Percentiles rank a stretch among this genome's conserved stretches.
Evolutionary conservation across 1,140 invertebrate species (phyloP).

Genomic region (Cryptotermes secundus): DNA sequence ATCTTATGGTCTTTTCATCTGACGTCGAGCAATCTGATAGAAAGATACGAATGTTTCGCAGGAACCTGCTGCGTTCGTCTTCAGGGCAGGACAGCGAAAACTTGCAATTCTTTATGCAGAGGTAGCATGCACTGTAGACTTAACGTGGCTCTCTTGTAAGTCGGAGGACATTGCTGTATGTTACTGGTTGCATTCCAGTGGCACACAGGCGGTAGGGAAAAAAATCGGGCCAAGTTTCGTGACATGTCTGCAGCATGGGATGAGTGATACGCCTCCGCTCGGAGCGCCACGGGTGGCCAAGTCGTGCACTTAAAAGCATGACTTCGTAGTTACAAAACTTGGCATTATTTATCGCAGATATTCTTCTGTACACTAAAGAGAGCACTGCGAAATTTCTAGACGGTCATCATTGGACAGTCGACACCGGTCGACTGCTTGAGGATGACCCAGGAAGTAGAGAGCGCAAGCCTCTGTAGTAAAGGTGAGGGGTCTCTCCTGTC

Average conservation of each 20-base stretch:
- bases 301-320: background rate
- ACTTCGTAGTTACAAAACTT: background rate
- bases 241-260: background rate
- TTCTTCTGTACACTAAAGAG: background rate
- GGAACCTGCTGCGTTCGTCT: no score
- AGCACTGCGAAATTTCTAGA: background rate
- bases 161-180: background rate
- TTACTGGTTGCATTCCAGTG: background rate
- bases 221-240: background rate
- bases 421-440: background rate
- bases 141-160: no score
- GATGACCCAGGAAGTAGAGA: background rate
- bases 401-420: background rate
- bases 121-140: no score
- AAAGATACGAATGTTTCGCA: no score
- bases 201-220: background rate
- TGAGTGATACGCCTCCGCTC: conserved; percentile 3
- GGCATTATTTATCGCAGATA: background rate
- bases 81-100: no score
- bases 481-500: no score
- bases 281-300: background rate
- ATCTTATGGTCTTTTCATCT: no score
- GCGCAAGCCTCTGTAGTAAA: background rate
- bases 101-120: no score
- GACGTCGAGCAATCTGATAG: no score